Evolutionary conservation across 2,888 invertebrate species (phyloP), one percentile per base, ranked within the genome.

Genomic region (Eupsilia transversa): DNA sequence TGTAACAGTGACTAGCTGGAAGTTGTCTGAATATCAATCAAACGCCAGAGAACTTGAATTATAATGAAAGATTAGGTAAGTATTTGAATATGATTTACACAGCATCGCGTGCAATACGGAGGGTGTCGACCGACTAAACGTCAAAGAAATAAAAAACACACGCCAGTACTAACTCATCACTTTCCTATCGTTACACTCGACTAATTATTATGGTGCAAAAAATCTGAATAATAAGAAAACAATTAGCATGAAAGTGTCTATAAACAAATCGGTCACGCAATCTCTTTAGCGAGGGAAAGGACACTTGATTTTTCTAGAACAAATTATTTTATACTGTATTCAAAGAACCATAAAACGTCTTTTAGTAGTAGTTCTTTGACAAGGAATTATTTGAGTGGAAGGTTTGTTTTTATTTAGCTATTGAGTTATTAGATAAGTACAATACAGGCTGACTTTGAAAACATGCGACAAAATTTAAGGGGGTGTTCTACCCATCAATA

Each of bases 121-220:
- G 82, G 46, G 75, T 79, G 74, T 75, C 72, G 84, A 82, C 80
- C 77, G 43, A 23, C 30, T 81, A 59, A 79, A 70, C 46, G 70
- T 60, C 60, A 20, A 27, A 74, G 12, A 46, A 65, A 35, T 27
- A 77, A 76, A 84, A 78, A 71, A 59, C 35, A 43, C 76, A 74
- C 73, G 66, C 78, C 52, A 38, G 14, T 61, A 27, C 38, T 46
- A 61, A 74, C 54, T 72, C 60, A 68, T 27, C 79, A 74, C 82
- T 87, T 87, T 86, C 87, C 76, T 83, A 77, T 69, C 78, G 86
- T 78, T 77, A 79, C 69, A 75, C 71, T 75, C 56, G 72, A 74
- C 59, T 75, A 76, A 80, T 74, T 64, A 49, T 6, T 71, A 77
- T 27, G 7, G 30, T 33, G 60, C 43, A 73, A 83, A 72, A 74